Evolutionary conservation across 2,113 vertebrate species (phyloP), one percentile per base, ranked within the genome.

Genomic region (Mobula hypostoma): DNA sequence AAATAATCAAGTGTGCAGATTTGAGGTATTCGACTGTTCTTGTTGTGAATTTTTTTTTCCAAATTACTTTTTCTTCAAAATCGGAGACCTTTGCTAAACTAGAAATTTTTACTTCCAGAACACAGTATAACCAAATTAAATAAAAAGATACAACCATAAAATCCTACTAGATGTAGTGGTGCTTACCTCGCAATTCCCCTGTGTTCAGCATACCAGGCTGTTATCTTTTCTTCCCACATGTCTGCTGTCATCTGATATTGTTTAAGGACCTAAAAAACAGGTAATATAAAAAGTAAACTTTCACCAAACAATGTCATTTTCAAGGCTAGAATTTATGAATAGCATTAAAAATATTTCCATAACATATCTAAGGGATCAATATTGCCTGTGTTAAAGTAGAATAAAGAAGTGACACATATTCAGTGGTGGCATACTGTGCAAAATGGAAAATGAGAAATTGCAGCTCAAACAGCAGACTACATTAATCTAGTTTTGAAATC

Each of bases 141-240:
- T 87, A 29, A 27, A 58, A 48, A 58, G 1, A 58, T 85, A 2
- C 8, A 85, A 21, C 27, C 19, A 66, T n/a, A 61, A 90, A 32
- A 32, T 90, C 63, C 11, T 14, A 70, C 27, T 48, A 48, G 63
- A 1, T 91, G 63, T 91, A 48, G 68, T 63, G 12, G 29, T 40
- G 94, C 61, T 90, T 96, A 99, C 98, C 98, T 98, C 96, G 98
- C 98, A 1, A 98, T 98, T 12, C 98, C 98, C 96, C 98, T 97
- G 96, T 99, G 98, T 94, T 98, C 98, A 76, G 98, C 98, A 91
- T 99, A 98, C 98, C 98, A 99, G 82, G 98, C 98, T 9, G 98
- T 98, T 94, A 99, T 99, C 95, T 98, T 98, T 94, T 99, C 98
- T 95, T 99, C 98, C 98, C 98, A 99, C 98, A 99, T 99, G 95